phyloP scores from a whole-genome alignment of 2,888 invertebrate genomes.

The Metalampra italica region DNA sequence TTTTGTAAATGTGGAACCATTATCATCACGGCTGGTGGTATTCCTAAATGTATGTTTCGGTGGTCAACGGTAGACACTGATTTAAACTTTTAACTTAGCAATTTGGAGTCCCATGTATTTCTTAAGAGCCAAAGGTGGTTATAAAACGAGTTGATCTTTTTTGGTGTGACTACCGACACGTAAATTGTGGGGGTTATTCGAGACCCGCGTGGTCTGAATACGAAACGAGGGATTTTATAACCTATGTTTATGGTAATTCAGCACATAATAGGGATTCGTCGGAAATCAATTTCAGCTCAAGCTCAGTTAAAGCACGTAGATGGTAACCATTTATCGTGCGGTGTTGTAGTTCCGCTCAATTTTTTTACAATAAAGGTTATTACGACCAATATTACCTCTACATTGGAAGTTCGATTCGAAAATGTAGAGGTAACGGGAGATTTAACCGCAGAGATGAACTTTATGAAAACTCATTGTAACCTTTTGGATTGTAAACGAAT shows the following conservation, averaged over 20 bases:
- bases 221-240: slow-evolving; percentile 25
- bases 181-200: slow-evolving; percentile 19
- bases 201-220: slow-evolving; percentile 20
- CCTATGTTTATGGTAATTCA: slow-evolving; percentile 31
- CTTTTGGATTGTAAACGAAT: no score
- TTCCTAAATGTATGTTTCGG: slow-evolving; percentile 30
- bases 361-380: slow-evolving; percentile 12
- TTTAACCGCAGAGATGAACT: slow-evolving; percentile 1
- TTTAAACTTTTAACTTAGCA: slow-evolving; percentile 25
- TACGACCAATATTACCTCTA: slow-evolving; percentile 8
- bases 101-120: slow-evolving; percentile 25
- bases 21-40: slow-evolving; percentile 30
- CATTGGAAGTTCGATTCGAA: slow-evolving; percentile 4
- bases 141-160: slow-evolving; percentile 19
- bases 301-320: slow-evolving; percentile 19
- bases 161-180: slow-evolving; percentile 34
- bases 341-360: slow-evolving; percentile 17
- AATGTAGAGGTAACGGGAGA: slow-evolving; percentile 4
- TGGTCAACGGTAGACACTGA: slow-evolving; percentile 27
- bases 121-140: not conserved
- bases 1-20: slow-evolving; percentile 24
- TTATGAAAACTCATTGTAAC: no score
- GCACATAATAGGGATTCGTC: slow-evolving; percentile 21
- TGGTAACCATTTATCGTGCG: slow-evolving; percentile 22
- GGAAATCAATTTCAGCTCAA: slow-evolving; percentile 22